These are phyloP conservation scores for Lepidurus couesii DNA, from an alignment of 1,140 invertebrate genomes.

Conservation along the genomic window DNA sequence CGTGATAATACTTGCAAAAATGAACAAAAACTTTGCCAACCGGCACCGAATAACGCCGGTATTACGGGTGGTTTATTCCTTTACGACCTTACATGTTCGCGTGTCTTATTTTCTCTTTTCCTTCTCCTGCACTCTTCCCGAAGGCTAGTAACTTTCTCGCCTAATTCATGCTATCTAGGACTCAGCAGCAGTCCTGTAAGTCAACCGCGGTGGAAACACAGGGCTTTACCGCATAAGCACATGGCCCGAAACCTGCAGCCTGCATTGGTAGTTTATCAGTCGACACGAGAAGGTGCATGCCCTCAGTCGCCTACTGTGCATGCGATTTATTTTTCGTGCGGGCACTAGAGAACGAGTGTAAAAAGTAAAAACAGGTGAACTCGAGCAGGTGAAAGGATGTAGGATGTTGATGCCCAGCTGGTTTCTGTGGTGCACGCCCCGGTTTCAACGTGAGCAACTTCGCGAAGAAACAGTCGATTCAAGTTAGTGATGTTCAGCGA, in stretches of 20 bases:
- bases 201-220: neutral
- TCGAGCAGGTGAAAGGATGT: neutral
- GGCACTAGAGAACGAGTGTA: neutral
- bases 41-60: neutral
- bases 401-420: neutral
- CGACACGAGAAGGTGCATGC: neutral
- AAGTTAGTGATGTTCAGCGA: neutral
- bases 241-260: slow-evolving; percentile 16
- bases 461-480: neutral
- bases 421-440: neutral
- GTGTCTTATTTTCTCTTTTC: neutral
- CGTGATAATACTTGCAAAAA: no score
- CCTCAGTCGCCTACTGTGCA: slow-evolving; percentile 10
- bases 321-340: neutral
- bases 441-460: neutral
- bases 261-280: slow-evolving; percentile 9
- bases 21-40: no score
- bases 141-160: neutral
- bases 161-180: neutral
- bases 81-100: neutral
- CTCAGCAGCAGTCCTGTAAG: neutral
- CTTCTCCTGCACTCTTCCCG: neutral
- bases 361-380: neutral
- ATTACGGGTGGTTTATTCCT: neutral
- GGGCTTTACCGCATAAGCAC: slow-evolving; percentile 16